Conservation (phyloP, 2,888 invertebrate genomes). For the Galerucella nymphaeae region DNA sequence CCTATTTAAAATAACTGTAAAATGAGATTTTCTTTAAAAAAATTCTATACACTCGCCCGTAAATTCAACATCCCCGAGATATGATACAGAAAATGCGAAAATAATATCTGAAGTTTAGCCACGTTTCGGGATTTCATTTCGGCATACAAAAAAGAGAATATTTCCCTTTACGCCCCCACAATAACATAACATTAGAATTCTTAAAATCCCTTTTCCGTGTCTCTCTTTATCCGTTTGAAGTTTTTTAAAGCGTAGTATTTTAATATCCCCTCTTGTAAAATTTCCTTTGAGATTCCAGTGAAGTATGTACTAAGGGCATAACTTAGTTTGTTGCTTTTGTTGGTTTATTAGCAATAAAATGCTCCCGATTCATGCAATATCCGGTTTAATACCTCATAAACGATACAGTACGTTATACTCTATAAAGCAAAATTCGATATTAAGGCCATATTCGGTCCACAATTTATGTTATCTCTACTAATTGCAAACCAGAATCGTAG, state of each 20-base stretch:
- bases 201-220: neutral
- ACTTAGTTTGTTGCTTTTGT: constrained; percentile 7
- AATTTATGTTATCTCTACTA: too few species aligned
- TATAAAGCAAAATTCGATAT: too few species aligned
- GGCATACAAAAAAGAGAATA: constrained; percentile 4
- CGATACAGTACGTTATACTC: too few species aligned
- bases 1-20: neutral
- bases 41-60: neutral
- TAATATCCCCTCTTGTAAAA: constrained; percentile 9
- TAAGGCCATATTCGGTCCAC: too few species aligned
- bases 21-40: neutral
- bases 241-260: constrained; percentile 12
- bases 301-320: constrained; percentile 12
- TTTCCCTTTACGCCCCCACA: neutral
- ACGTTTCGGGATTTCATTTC: constrained; percentile 9
- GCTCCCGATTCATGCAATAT: neutral
- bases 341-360: constrained; percentile 5
- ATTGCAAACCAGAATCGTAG: too few species aligned
- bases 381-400: too few species aligned
- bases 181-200: constrained; percentile 19
- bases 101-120: constrained; percentile 12
- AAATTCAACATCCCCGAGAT: neutral
- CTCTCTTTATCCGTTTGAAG: constrained; percentile 15
- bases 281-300: constrained; percentile 16
- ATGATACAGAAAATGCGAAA: constrained; percentile 5